Conservation (phyloP, 2,113 vertebrate genomes). For the Pygoscelis adeliae region DNA sequence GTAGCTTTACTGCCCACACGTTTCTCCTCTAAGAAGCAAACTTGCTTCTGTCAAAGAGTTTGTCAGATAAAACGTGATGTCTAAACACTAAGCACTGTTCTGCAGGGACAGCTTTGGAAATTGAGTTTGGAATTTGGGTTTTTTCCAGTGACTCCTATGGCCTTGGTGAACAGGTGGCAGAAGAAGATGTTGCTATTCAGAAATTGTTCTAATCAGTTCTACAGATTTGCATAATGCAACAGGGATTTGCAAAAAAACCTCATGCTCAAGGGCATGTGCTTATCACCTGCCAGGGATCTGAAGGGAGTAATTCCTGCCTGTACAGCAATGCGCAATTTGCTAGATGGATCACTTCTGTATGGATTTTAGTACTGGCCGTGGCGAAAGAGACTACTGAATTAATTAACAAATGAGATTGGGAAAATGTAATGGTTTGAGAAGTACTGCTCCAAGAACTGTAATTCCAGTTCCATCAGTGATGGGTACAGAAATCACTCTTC, state of each 20-base stretch:
- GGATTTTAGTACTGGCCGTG: not conserved
- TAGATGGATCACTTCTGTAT: conserved; percentile 6
- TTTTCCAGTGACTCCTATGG: not conserved
- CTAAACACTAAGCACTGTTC: not conserved
- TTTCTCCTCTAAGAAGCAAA: not conserved
- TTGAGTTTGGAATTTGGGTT: not conserved
- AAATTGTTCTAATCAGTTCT: not conserved
- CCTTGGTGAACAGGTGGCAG: not conserved
- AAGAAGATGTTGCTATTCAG: not conserved
- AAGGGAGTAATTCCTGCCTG: not conserved
- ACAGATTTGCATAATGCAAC: conserved; percentile 6
- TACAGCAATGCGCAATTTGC: not conserved
- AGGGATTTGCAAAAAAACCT: not conserved
- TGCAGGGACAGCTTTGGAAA: not conserved
- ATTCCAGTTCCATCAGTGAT: not conserved
- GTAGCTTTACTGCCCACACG: not conserved
- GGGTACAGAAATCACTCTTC: not conserved
- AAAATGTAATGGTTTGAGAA: not conserved
- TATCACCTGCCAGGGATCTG: conserved; percentile 6
- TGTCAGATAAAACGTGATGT: not conserved
- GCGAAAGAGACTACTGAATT: not conserved
- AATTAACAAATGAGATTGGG: not conserved
- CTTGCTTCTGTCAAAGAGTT: not conserved
- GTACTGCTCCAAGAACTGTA: not conserved
- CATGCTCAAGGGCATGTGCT: not conserved